phyloP scores from a whole-genome alignment of 2,888 invertebrate species.

The Harpalus rubripes region DNA sequence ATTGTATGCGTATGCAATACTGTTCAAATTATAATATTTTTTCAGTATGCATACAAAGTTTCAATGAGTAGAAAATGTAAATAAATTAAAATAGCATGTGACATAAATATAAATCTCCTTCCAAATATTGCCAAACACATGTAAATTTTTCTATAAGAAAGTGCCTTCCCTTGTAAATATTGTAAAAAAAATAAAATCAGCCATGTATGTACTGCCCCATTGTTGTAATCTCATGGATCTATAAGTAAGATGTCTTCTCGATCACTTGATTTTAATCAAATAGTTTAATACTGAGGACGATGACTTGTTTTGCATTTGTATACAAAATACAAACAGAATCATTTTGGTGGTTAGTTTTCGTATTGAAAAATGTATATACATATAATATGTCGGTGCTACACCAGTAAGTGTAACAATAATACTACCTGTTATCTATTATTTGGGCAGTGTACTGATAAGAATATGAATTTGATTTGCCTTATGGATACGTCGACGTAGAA shows the following conservation, averaged over 20 bases:
- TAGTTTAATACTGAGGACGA: conserved; percentile 38
- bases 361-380: conserved; percentile 47
- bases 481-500: conserved; percentile 52
- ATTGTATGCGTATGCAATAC: background rate
- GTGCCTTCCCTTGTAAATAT: conserved; percentile 66
- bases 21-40: background rate
- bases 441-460: conserved; percentile 57
- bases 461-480: conserved; percentile 64
- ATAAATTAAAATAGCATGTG: conserved; percentile 58
- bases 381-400: conserved; percentile 53
- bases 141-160: conserved; percentile 64
- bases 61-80: conserved; percentile 33
- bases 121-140: conserved; percentile 66
- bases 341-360: conserved; percentile 35
- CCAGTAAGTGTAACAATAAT: conserved; percentile 57
- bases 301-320: conserved; percentile 45
- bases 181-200: conserved; percentile 64
- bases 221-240: conserved; percentile 62
- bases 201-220: conserved; percentile 67
- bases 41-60: background rate
- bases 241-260: conserved; percentile 51
- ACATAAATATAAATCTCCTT: conserved; percentile 63
- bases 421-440: conserved; percentile 46
- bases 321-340: conserved; percentile 13
- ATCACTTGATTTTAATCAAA: conserved; percentile 43